These are phyloP conservation scores for Rhynchotus rufescens DNA, from an alignment of 2,797 vertebrate genomes.

Conservation along the genomic window DNA sequence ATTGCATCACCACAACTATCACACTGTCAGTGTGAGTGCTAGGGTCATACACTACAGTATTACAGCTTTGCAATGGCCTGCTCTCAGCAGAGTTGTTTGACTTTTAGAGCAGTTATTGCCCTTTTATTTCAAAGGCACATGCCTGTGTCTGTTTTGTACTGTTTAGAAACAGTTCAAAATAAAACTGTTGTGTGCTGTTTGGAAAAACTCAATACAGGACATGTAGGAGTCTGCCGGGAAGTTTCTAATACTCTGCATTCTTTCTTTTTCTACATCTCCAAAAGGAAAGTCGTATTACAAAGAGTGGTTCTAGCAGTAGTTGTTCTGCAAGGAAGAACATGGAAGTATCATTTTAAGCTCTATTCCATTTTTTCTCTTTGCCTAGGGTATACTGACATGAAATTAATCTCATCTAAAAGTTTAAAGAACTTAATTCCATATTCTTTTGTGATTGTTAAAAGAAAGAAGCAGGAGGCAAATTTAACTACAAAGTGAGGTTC, in stretches of 20 bases:
- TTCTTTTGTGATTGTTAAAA: constrained; percentile 65
- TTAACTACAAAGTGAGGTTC: constrained; percentile 68
- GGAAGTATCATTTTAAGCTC: background rate
- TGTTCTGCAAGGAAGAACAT: background rate
- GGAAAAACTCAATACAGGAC: background rate
- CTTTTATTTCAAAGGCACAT: background rate
- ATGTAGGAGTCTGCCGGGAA: background rate
- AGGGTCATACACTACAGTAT: too few relatives aligned
- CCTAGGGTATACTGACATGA: constrained; percentile 3
- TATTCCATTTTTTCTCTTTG: constrained; percentile 39
- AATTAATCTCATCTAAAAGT: constrained; percentile 62
- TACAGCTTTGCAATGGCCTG: background rate
- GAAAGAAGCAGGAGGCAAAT: constrained; percentile 66
- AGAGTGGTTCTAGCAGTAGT: background rate
- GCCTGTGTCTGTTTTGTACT: background rate
- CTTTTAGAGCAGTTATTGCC: background rate
- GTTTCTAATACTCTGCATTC: background rate
- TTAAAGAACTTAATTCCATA: constrained; percentile 71
- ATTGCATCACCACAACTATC: too few relatives aligned
- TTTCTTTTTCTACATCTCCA: background rate
- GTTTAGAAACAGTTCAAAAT: too few relatives aligned
- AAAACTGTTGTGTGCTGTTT: background rate
- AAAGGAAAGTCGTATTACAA: background rate
- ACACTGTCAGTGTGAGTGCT: fast-evolving
- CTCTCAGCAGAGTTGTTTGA: fast-evolving